A percentile compares a stretch with the other conserved stretches of the same genome.
Conservation (phyloP, 2,888 invertebrate species). For the Rotaria socialis region DNA sequence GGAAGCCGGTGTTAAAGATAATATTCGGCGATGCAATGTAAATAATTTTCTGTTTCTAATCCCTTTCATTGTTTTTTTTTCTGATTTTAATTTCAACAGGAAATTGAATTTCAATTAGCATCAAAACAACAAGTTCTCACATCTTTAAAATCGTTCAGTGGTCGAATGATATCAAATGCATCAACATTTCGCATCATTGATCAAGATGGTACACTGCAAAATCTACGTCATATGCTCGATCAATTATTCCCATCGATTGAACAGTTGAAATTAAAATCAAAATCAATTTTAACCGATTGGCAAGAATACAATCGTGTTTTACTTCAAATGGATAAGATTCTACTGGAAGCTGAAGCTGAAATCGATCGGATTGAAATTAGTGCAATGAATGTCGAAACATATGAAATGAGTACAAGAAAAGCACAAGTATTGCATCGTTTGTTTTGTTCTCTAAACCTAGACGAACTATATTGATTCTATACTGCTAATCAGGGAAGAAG, state of each 20-base stretch:
- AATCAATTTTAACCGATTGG: constrained; percentile 22
- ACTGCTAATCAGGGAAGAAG: too few relatives aligned
- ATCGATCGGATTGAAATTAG: constrained; percentile 13
- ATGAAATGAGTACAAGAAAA: constrained; percentile 33
- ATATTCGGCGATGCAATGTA: neutral
- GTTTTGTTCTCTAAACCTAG: too few relatives aligned
- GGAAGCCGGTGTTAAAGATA: neutral
- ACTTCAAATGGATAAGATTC: neutral
- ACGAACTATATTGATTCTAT: too few relatives aligned
- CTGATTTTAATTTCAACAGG: neutral
- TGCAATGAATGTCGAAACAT: constrained; percentile 30
- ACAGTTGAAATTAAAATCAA: constrained; percentile 7
- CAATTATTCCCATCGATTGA: constrained; percentile 12
- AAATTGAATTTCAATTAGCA: constrained; percentile 8
- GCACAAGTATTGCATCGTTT: neutral
- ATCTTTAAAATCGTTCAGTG: neutral
- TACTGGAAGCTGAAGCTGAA: neutral
- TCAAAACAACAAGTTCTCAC: neutral
- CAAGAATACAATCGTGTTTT: constrained; percentile 33
- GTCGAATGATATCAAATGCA: neutral
- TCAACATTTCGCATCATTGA: neutral
- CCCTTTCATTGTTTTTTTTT: neutral
- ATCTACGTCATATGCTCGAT: neutral
- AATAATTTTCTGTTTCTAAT: neutral
- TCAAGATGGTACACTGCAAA: constrained; percentile 9